Evolutionary conservation across 2,797 vertebrate genomes (phyloP).

Genomic region (Halcyon smyrnensis): DNA sequence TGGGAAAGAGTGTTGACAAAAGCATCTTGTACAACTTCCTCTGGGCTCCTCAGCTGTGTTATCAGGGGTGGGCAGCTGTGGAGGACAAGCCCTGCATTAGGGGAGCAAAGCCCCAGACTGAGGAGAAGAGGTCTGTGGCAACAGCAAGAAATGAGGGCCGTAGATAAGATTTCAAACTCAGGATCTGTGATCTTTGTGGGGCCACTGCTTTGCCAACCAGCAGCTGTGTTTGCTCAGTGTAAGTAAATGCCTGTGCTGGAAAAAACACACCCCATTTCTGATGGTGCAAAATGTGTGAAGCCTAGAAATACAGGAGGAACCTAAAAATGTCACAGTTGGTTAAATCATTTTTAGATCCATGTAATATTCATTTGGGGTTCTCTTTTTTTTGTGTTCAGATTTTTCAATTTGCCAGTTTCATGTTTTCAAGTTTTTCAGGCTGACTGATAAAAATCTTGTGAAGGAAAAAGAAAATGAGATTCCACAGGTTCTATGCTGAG

Average conservation of each 20-base stretch:
- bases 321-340: background rate
- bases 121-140: conserved; percentile 35
- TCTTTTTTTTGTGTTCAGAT: background rate
- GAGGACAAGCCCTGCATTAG: background rate
- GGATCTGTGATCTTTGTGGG: background rate
- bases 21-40: conserved; percentile 76
- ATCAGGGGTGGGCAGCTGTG: conserved; percentile 60
- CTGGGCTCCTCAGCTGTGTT: conserved; percentile 61
- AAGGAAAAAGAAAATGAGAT: background rate
- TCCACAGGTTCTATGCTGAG: background rate
- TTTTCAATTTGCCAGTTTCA: background rate
- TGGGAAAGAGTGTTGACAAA: conserved; percentile 68
- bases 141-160: background rate
- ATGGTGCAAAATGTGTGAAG: background rate
- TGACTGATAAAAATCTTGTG: background rate
- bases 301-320: background rate
- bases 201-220: background rate
- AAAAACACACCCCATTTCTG: background rate
- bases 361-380: background rate
- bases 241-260: background rate
- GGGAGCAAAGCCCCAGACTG: conserved; percentile 42
- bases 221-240: background rate
- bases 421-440: background rate
- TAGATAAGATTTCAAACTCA: conserved; percentile 25
- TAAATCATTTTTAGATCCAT: background rate